Percentiles rank a stretch among this genome's conserved stretches.
These are phyloP conservation scores for Nymphalis polychloros DNA, from an alignment of 2,888 invertebrate species.

Conservation along the genomic window DNA sequence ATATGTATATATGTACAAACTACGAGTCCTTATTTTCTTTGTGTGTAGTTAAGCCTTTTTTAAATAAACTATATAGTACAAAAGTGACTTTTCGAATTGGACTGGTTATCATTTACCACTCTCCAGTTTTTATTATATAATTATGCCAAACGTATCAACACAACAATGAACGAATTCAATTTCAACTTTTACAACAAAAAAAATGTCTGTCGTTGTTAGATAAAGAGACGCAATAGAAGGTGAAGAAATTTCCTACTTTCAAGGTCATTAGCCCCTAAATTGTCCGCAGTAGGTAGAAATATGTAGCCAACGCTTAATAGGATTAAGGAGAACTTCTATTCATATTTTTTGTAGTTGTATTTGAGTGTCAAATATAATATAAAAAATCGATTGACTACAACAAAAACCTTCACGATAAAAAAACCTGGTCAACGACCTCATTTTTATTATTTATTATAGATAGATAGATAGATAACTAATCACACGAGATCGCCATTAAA, in stretches of 20 bases:
- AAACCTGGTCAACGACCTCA: constrained; percentile 17
- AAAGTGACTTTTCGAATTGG: no score
- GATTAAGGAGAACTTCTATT: not conserved
- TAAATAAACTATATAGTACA: no score
- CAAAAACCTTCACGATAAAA: constrained; percentile 8
- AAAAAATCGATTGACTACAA: constrained; percentile 2
- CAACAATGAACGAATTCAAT: no score
- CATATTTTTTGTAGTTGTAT: not conserved
- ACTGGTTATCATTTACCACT: no score
- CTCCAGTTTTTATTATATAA: no score
- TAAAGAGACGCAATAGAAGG: not conserved
- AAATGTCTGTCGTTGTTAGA: not conserved
- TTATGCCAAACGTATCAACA: no score
- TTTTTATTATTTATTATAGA: not conserved
- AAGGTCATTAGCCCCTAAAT: not conserved
- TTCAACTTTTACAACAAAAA: not conserved
- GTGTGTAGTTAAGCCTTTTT: no score
- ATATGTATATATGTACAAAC: no score
- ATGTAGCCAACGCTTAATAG: not conserved
- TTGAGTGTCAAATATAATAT: not conserved
- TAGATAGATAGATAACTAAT: constrained; percentile 22
- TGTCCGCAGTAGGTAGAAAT: not conserved
- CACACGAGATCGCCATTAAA: constrained; percentile 28
- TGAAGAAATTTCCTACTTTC: constrained; percentile 5
- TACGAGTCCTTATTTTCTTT: no score